Base-by-base conservation (phyloP, 2,888 invertebrate species). In the Ectemnius cavifrons region DNA sequence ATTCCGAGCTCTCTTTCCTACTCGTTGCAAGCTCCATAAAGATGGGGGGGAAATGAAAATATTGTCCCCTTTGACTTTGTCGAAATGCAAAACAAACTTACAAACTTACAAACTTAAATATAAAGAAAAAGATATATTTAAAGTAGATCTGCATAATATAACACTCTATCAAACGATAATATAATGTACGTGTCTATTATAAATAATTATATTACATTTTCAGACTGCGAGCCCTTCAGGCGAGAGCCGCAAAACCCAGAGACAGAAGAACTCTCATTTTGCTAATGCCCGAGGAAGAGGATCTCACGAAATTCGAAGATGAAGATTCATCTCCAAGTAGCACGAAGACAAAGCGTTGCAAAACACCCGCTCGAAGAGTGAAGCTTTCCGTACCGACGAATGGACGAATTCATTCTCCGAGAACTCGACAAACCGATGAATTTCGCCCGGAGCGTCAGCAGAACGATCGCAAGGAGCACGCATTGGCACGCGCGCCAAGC, bases 291-390 rank as follows among this genome's bases (percentile, higher is more conserved):
- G 2, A 52, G 6, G 52, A 52, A n/a, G 16, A 52, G n/a, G n/a
- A 52, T 11, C 37, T 37, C 37, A n/a, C 4, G 52, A 52, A 11
- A 16, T 13, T 14, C 16, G 16, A 52, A 52, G 16, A 52, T 4
- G 52, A 73, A 8, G 56, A 71, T 37, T n/a, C 59, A 5, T 5
- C 37, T 14, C 66, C 11, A 1, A 69, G 45, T 5, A 63, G 63
- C 8, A 73, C 66, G 13, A 82, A 83, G 67, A 63, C 52, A 0
- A 82, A 84, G 16, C 85, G 86, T 14, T 83, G 85, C 66, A 75
- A 72, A n/a, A 46, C 65, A 6, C 16, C 63, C 14, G 1, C 27
- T 46, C 56, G 13, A 3, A 49, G 28, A 11, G 60, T 46, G 11
- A 67, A 3, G 20, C 14, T 58, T 6, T n/a, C 63, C 8, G 8